Conservation (phyloP, 2,113 vertebrate genomes). For the Arenaria interpres region DNA sequence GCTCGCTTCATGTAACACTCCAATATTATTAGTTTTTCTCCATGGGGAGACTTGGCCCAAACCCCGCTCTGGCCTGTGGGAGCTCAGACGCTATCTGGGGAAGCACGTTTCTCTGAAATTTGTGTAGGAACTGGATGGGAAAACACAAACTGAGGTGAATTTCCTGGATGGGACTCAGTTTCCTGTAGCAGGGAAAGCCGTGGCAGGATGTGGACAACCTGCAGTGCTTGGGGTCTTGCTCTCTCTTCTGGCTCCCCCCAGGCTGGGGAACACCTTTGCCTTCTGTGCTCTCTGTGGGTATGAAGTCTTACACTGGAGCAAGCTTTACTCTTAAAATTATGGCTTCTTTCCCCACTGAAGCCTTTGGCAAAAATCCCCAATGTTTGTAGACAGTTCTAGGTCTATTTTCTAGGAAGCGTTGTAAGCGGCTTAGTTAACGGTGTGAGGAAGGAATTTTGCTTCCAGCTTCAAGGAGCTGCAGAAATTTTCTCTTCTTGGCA, state of each 20-base stretch:
- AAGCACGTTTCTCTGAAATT: background rate
- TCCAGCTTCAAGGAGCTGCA: background rate
- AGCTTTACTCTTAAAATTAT: background rate
- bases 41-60: background rate
- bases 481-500: background rate
- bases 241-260: background rate
- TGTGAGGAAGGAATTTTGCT: background rate
- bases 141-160: background rate
- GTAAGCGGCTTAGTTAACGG: background rate
- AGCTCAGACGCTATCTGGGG: fast-evolving
- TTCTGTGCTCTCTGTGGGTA: background rate
- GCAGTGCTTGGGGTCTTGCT: fast-evolving
- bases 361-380: background rate
- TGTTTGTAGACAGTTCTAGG: background rate
- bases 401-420: background rate
- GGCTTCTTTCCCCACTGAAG: background rate
- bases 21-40: background rate
- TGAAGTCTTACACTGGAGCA: background rate
- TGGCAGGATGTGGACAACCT: background rate
- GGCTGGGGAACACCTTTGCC: background rate
- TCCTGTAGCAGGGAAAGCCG: background rate
- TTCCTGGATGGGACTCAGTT: background rate
- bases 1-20: background rate
- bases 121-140: background rate
- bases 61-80: background rate